Conservation (phyloP, 2,113 vertebrate genomes). For the human region DNA sequence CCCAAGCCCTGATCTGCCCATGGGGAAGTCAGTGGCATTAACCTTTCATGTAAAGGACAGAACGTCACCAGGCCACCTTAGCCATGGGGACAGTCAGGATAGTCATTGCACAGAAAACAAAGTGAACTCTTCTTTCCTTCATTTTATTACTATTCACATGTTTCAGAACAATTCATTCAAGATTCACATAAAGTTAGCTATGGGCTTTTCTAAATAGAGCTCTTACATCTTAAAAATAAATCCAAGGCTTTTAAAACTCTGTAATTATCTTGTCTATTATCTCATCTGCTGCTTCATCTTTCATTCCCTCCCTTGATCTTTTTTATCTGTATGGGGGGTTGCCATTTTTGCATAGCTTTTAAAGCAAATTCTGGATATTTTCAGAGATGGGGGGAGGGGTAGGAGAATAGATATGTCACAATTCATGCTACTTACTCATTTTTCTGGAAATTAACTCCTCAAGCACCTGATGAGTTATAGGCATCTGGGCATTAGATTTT, state of each 20-base stretch:
- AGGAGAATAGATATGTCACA: conserved; percentile 72
- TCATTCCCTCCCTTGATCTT: conserved; percentile 80
- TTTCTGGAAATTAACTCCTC: conserved; percentile 70
- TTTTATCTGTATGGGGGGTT: conserved; percentile 74
- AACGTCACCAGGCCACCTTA: neutral
- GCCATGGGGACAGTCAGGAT: neutral
- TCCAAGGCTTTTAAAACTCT: conserved; percentile 81
- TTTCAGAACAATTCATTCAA: conserved; percentile 81
- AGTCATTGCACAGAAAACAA: neutral
- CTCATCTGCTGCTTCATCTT: conserved; percentile 84
- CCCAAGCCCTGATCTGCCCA: neutral
- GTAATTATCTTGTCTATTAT: conserved; percentile 87
- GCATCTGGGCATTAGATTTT: conserved; percentile 54
- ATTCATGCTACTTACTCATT: conserved; percentile 70
- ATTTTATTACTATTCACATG: conserved; percentile 69
- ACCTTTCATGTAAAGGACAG: neutral
- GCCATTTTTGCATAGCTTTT: conserved; percentile 70
- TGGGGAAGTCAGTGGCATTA: neutral
- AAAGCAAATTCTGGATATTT: conserved; percentile 76
- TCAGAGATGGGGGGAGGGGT: conserved; percentile 48
- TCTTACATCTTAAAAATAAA: conserved; percentile 87
- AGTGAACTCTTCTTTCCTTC: conserved; percentile 61
- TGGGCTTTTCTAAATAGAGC: conserved; percentile 85
- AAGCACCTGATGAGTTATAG: conserved; percentile 43
- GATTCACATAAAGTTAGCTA: conserved; percentile 81